A percentile compares a stretch with the other conserved stretches of the same genome.
phyloP scores from a whole-genome alignment of 1,140 invertebrate genomes.

The Meteorus sp. region DNA sequence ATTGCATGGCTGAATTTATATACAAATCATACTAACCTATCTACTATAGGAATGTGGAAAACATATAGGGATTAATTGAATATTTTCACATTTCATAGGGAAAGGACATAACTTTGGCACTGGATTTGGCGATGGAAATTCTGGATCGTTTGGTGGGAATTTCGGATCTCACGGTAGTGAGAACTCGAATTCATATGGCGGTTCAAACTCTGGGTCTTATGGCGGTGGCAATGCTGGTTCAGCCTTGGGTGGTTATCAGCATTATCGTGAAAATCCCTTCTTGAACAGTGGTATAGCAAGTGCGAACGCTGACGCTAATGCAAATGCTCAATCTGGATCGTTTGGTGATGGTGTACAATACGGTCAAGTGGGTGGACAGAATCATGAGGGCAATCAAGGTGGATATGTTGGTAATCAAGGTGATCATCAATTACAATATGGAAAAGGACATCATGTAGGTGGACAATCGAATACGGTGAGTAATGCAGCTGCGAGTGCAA shows the following conservation, averaged over 20 bases:
- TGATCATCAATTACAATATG: neutral
- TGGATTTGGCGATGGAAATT: too few relatives aligned
- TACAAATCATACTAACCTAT: too few relatives aligned
- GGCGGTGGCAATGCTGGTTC: constrained; percentile 6
- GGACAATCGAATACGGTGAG: constrained; percentile 15
- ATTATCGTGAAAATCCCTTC: constrained; percentile 14
- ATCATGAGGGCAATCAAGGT: neutral
- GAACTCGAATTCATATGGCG: too few relatives aligned
- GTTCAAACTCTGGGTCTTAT: constrained; percentile 16
- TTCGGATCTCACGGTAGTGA: too few relatives aligned
- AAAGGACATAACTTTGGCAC: too few relatives aligned
- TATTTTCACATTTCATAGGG: too few relatives aligned
- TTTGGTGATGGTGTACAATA: neutral
- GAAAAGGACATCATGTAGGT: neutral
- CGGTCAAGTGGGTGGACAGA: too few relatives aligned
- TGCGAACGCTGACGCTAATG: constrained; percentile 17
- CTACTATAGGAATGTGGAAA: too few relatives aligned
- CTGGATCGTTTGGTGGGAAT: too few relatives aligned
- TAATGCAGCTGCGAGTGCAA: constrained; percentile 15
- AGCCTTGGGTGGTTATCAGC: neutral
- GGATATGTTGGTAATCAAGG: constrained; percentile 1
- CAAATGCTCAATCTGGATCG: neutral
- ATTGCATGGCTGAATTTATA: too few relatives aligned
- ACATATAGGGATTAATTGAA: too few relatives aligned
- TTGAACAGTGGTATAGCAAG: constrained; percentile 11